A percentile compares a stretch with the other conserved stretches of the same genome.
These are phyloP conservation scores for Decapterus maruadsi DNA, from an alignment of 2,797 vertebrate genomes.

Conservation along the genomic window DNA sequence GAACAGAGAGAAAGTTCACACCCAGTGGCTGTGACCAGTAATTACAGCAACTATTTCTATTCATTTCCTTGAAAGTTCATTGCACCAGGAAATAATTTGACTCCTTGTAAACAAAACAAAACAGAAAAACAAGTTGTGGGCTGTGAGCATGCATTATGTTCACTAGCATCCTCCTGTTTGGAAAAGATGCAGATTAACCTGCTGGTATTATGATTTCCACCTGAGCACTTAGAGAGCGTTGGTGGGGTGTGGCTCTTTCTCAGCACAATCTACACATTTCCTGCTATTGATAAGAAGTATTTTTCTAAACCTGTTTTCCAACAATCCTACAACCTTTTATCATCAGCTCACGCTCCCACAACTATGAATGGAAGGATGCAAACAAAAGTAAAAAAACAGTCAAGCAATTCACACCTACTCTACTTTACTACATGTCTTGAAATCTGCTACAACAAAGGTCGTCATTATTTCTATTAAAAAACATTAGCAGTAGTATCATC, in stretches of 20 bases:
- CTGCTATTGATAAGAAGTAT: neutral
- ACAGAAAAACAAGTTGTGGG: neutral
- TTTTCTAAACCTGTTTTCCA: conserved; percentile 34
- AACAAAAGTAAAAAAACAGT: neutral
- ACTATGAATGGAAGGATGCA: neutral
- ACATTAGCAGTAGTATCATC: too few relatives aligned
- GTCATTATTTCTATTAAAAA: too few relatives aligned
- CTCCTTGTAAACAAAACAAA: conserved; percentile 5
- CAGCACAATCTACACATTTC: neutral
- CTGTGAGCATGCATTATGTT: neutral
- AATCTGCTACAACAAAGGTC: too few relatives aligned
- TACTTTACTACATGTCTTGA: too few relatives aligned
- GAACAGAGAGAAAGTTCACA: neutral
- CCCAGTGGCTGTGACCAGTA: neutral
- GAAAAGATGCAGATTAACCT: neutral
- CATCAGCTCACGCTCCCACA: neutral
- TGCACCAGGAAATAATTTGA: conserved; percentile 5
- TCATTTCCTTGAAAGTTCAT: neutral
- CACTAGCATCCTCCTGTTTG: neutral
- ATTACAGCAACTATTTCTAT: conserved; percentile 11
- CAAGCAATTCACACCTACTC: neutral
- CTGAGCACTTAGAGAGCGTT: too few relatives aligned
- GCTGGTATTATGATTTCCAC: neutral
- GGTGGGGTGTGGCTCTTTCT: neutral
- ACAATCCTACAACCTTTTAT: neutral